Evolutionary conservation across 2,113 vertebrate species (phyloP), one percentile per base, ranked within the genome.

Genomic region (Mustela lutreola): DNA sequence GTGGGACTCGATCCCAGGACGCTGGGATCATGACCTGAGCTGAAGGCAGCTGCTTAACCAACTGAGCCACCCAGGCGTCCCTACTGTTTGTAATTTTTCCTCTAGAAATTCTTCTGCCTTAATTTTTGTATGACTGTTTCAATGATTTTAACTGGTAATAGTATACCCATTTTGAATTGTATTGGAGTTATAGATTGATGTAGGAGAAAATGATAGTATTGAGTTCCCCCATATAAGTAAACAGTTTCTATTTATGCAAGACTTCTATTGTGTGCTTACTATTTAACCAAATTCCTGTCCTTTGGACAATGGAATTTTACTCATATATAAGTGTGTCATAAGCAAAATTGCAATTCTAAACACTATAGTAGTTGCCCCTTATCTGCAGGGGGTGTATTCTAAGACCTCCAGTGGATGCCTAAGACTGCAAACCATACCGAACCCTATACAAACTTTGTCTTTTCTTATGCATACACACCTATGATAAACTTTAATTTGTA

Each of bases 231-330:
- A 65, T 62, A 63, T 56, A 73, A 86, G 28, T 65, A 73, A 91
- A 60, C 12, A 5, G 2, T 56, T 81, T 81, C 39, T 7, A 86
- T 45, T 73, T 80, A 75, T 56, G 16, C 28, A 63, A 79, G 11
- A 16, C 18, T 26, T 63, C 42, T 48, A 53, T n/a, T 85, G 39
- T 85, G 11, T 79, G 28, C 80, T 83, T 63, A 71, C 26, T 85
- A 28, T 85, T 87, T 75, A 70, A 73, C 18, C 33, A n/a, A 50
- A 28, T 50, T 91, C 31, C 31, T 76, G 33, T 82, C 10, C 18
- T 91, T 94, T 92, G 62, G 26, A 67, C 10, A 76, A 33, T 76
- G 9, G 11, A 82, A 82, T 84, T 91, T 33, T 96, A 63, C 91
- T 94, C 31, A 45, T 94, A 58, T 26, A 31, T 16, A 73, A 42